Evolutionary conservation across 2,797 vertebrate genomes (phyloP), one percentile per base, ranked within the genome.

Genomic region (Tokudaia tokunoshimensis): DNA sequence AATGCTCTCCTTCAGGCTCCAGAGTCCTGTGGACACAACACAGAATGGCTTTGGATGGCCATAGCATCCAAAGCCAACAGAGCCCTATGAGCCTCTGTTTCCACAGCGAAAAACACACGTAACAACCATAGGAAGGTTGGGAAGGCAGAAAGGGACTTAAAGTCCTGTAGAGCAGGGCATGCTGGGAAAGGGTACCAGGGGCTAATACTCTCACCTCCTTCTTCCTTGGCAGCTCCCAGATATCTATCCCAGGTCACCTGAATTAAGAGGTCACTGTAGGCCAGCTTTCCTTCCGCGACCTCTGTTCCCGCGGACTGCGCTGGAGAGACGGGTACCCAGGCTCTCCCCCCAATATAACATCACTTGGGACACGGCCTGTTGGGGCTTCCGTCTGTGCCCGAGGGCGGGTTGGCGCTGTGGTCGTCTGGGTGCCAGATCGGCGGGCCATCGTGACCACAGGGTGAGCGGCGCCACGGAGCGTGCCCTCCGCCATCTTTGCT

Each of bases 91-190:
- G 65, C 55, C 79, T 41, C 76, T 1, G 84, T 70, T n/a, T 88
- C 85, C 52, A 52, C 20, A 3, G 37, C 26, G 76, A 86, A 86
- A 65, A 37, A 22, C 63, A 19, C 1, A 74, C 11, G 12, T 5
- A 20, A 41, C 24, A 1, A 26, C 50, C 52, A 3, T 0, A 26
- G 19, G 24, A 67, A 74, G 55, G 34, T 22, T 2, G 11, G 7
- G 0, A 0, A 1, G 2, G 41, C 65, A 74, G 0, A 19, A 24
- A 17, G 14, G 41, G 29, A 26, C 15, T 24, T 3, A 4, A 29
- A 59, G 24, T 37, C 14, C 2, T 3, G 5, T 6, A 22, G 75
- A 65, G 22, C 41, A 12, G 4, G 76, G 81, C 67, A 1, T 29
- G 0, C 1, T 50, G 15, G 24, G 31, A 79, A 20, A 47, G 44